Base-by-base conservation (phyloP, 2,797 vertebrate species). In the Mus caroli region DNA sequence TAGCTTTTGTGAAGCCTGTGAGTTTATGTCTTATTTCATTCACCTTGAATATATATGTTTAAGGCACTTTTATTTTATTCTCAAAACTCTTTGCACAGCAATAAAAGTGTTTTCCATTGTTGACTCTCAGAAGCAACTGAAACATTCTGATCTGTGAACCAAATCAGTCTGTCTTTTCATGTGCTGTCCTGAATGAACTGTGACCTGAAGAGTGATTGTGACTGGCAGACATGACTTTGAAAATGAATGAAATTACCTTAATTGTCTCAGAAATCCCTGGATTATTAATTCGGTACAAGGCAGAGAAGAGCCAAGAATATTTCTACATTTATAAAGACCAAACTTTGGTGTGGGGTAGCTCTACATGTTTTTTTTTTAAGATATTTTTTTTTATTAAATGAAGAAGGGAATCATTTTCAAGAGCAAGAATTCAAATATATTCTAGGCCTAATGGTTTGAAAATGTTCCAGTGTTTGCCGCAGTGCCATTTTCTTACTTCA, bases 381-480 rank as follows among this genome's bases (percentile, higher is more conserved):
- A n/a, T n/a, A n/a, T 20, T 71, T 20, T 24, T 43, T 75, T 75
- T 40, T 11, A 43, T 75, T 60, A 88, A 94, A 94, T 52, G 34
- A 92, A 22, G 26, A 89, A 89, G 17, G 28, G 20, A 93, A 56
- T 52, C 0, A 9, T 24, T 87, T 71, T 87, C 50, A 75, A 40
- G 20, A 95, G 73, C 26, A 93, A 94, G 37, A 90, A 76, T 94
- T 90, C 67, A 93, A 89, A 46, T 82, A 79, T 92, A 90, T 88
- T 37, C 75, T 78, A 60, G 69, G 92, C 46, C 85, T 71, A 83
- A 0, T 82, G 85, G 85, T 9, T 94, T 88, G 43, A 40, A 96
- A 95, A 94, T 34, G 40, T 58, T 67, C 82, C 62, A 80, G 17
- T 62, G 76, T 92, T 54, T 3, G 11, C 92, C 60, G 77, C 80